These are phyloP conservation scores for Leptatherina wallacei DNA, from an alignment of 2,797 vertebrate genomes.

Conservation along the genomic window DNA sequence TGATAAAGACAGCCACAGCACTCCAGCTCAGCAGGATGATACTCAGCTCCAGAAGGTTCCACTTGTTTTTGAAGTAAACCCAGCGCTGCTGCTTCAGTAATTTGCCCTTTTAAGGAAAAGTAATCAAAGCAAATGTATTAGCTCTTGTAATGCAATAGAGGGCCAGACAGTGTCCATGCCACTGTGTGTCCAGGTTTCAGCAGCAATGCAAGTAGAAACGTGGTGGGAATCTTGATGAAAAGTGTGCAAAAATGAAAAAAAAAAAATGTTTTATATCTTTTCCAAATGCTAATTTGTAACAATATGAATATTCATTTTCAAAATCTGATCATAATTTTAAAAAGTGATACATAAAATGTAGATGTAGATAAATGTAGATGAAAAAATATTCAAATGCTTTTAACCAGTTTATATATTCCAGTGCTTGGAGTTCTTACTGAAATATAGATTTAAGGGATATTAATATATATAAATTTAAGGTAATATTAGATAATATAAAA, in stretches of 20 bases:
- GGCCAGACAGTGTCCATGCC: background rate
- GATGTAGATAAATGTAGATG: no score
- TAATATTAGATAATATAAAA: background rate
- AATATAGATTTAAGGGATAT: background rate
- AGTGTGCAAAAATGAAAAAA: no score
- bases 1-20: slow-evolving; percentile 86
- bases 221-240: no score
- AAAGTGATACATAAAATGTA: background rate
- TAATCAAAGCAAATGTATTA: background rate
- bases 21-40: slow-evolving; percentile 92
- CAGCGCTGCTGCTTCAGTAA: slow-evolving; percentile 85
- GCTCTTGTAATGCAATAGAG: background rate
- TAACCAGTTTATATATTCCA: no score
- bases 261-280: no score
- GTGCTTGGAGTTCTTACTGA: background rate
- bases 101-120: slow-evolving; percentile 82
- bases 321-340: no score
- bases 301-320: no score
- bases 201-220: background rate
- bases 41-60: slow-evolving; percentile 89
- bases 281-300: no score
- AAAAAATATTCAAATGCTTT: no score
- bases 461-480: no score
- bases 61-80: slow-evolving; percentile 88
- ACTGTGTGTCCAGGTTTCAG: background rate